Base-by-base conservation (phyloP, 2,888 invertebrate genomes). In the Marronus borbonicus region DNA sequence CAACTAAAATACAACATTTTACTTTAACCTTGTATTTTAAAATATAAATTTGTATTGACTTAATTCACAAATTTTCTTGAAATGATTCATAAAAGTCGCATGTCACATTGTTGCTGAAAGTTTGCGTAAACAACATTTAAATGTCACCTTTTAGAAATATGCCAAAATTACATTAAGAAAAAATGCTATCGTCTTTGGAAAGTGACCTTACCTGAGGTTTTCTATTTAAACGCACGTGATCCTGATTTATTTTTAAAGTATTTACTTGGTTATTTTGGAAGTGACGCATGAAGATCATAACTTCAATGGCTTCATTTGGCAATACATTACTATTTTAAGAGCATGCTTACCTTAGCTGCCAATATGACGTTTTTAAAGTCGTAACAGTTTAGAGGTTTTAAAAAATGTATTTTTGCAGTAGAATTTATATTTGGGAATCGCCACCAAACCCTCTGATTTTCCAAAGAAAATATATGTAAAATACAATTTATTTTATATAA, bases 251-350 rank as follows among this genome's bases (percentile, higher is more conserved):
- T 74, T 74, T 60, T 50, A 68, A 74, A 44, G 36, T 49, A 49
- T 74, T 74, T 74, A 60, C 72, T 39, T 44, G 60, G 72, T 39
- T 74, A 62, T 74, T 74, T 74, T 74, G 44, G 36, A 60, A n/a
- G 44, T 17, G 44, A 62, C 60, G 44, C 24, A 31, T 62, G 62
- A 31, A 12, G 44, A 0, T 44, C 10, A 12, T 44, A 55, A n/a
- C n/a, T 55, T 55, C 7, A 55, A 55, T 55, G 14, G 7, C 31
- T 70, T 55, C 55, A 36, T 70, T 70, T 70, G 70, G 70, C 55
- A 36, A 55, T 31, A 70, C 7, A 55, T 20, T 55, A 17, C 14
- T n/a, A n/a, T 14, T 12, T 14, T 55, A 55, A 55, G 3, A n/a
- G n/a, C n/a, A 55, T 3, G 20, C 20, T 1, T n/a, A 55, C 14